Base-by-base conservation (phyloP, 2,797 vertebrate species). In the Schizopygopsis pylzovi region DNA sequence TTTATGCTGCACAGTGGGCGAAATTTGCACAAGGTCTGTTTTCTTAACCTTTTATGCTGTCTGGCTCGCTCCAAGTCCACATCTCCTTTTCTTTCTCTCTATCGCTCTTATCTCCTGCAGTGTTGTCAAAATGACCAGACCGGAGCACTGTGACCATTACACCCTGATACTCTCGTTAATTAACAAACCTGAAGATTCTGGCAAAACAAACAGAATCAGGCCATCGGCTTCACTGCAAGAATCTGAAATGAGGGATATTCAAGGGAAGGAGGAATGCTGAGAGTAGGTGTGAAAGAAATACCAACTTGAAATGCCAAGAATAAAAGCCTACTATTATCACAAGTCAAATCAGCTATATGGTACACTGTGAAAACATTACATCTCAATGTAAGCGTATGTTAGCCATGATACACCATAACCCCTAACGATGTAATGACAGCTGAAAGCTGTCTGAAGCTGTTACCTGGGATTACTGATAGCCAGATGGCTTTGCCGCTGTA, bases 171-270 rank as follows among this genome's bases (percentile, higher is more conserved):
- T 78, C 88, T 25, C 43, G 78, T 91, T 89, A 89, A 89, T 90
- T 90, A 89, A 88, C 87, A 86, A 82, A 87, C 85, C 75, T 43
- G 49, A 84, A 87, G 88, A 86, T 85, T 79, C 56, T 89, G 81
- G 87, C 86, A 81, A 81, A 86, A 81, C 80, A 67, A 87, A 89
- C 81, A 79, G 87, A 82, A 87, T 43, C 41, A 39, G 82, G 84
- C 81, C 79, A 82, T 86, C 82, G 85, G 72, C 83, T 80, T 81
- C 81, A 86, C 77, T 41, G 86, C 86, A 85, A 77, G 68, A 88
- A 81, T 54, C 56, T 43, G 43, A 88, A 78, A 75, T 59, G 11
- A 82, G 28, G 68, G 45, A 78, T 59, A 82, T 18, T 49, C 61
- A 56, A 76, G 65, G 15, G 22, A 79, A 65, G 45, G 33, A 77